These are phyloP conservation scores for Drosophila stalkeri DNA, from an alignment of 2,888 invertebrate species.

Conservation along the genomic window DNA sequence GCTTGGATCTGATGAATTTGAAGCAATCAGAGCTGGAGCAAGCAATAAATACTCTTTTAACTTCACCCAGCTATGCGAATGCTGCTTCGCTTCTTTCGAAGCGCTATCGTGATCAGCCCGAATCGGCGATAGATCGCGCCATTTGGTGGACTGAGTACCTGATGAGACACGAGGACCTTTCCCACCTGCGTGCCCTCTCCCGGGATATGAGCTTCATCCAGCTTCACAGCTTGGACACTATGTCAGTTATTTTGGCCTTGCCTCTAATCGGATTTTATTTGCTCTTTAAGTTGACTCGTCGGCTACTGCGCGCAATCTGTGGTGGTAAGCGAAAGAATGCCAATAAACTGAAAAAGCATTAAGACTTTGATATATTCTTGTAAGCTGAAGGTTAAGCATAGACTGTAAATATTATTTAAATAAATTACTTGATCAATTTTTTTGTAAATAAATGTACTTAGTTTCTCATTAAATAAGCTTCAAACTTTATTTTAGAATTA, in stretches of 20 bases:
- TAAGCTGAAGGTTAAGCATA: too few species aligned
- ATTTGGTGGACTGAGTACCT: conserved; percentile 84
- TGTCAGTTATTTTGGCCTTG: conserved; percentile 55
- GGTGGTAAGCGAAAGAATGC: conserved; percentile 1
- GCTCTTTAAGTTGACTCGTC: conserved; percentile 4
- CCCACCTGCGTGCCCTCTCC: conserved; percentile 67
- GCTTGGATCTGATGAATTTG: conserved; percentile 55
- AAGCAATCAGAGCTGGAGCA: conserved; percentile 40
- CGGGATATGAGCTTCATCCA: conserved; percentile 61
- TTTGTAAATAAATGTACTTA: background rate
- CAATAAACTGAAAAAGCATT: conserved; percentile 46
- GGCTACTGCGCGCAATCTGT: conserved; percentile 14
- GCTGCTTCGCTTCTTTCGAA: conserved; percentile 61
- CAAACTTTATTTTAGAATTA: too few species aligned
- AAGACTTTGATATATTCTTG: background rate
- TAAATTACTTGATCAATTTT: background rate
- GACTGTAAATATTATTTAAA: background rate
- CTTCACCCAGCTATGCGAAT: conserved; percentile 55
- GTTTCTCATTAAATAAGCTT: too few species aligned
- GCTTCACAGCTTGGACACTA: conserved; percentile 75
- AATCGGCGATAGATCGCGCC: conserved; percentile 76
- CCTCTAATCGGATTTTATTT: conserved; percentile 30
- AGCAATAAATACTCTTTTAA: conserved; percentile 62
- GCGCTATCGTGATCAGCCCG: conserved; percentile 81
- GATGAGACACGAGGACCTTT: conserved; percentile 79